phyloP scores from a whole-genome alignment of 92 coral and sea anemone genomes.

The Zoanthus sociatus region DNA sequence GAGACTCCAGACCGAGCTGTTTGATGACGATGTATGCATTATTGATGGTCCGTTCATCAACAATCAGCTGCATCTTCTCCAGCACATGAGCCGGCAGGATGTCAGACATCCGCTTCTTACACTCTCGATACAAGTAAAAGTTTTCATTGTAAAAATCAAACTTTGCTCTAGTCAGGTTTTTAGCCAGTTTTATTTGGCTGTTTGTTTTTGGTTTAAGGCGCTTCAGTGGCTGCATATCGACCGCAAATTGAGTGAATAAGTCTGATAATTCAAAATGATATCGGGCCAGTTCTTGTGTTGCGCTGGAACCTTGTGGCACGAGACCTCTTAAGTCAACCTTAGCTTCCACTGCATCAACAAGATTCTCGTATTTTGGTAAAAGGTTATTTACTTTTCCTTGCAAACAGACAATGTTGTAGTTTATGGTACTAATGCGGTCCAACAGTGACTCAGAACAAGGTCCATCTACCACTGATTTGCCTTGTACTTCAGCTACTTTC shows the following conservation, averaged over 20 bases:
- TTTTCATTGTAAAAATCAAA: slow-evolving; percentile 81
- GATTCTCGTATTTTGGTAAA: slow-evolving; percentile 85
- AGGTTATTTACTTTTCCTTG: slow-evolving; percentile 73
- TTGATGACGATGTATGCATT: slow-evolving; percentile 83
- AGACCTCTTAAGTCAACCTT: slow-evolving; percentile 81
- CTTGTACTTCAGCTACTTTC: slow-evolving; percentile 82
- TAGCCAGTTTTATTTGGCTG: slow-evolving; percentile 86
- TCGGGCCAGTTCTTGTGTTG: slow-evolving; percentile 89
- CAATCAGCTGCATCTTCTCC: slow-evolving; percentile 86
- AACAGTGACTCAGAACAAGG: slow-evolving; percentile 57
- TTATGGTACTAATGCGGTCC: slow-evolving; percentile 73
- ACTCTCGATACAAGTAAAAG: slow-evolving; percentile 77
- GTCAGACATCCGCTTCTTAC: slow-evolving; percentile 77
- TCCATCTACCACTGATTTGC: slow-evolving; percentile 74
- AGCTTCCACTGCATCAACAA: slow-evolving; percentile 91
- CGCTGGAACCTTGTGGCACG: slow-evolving; percentile 76
- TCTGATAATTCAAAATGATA: slow-evolving; percentile 93
- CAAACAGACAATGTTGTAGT: slow-evolving; percentile 60
- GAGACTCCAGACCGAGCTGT: slow-evolving; percentile 90
- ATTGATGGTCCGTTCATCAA: slow-evolving; percentile 93
- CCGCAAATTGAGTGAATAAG: slow-evolving; percentile 96
- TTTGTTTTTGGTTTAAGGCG: slow-evolving; percentile 88
- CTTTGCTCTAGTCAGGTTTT: slow-evolving; percentile 82
- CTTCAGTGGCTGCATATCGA: slow-evolving; percentile 90
- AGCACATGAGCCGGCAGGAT: slow-evolving; percentile 77